Evolutionary conservation across 2,797 vertebrate species (phyloP), one percentile per base, ranked within the genome.

Genomic region (Cyclopterus lumpus): DNA sequence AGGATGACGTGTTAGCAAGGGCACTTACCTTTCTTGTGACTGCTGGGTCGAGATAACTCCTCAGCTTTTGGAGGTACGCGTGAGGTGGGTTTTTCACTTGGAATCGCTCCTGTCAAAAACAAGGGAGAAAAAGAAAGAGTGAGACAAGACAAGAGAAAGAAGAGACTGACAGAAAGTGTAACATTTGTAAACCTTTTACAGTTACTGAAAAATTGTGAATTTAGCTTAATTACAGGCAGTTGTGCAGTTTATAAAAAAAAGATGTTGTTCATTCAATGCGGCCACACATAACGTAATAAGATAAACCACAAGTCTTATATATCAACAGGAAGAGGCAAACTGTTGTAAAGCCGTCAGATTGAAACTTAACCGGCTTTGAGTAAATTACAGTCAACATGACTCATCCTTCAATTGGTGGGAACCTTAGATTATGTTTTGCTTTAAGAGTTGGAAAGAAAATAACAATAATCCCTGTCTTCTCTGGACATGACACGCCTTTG

Each of bases 31-130:
- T 99, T 89, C 97, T 96, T 79, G 98, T 99, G 70, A 99, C 97
- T 38, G 97, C 98, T 2, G 97, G 98, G 91, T 99, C 98, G 66
- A 99, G 96, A 92, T 99, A 99, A 88, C 98, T 95, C 90, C 97
- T 96, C 88, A 99, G 78, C 92, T 99, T 99, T 84, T 97, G 97
- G 89, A 99, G 97, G 79, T 99, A 99, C 0, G 98, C 97, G 82
- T 99, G 98, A 1, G 98, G 98, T 61, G 98, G 98, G 84, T 99
- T 99, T 94, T 99, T 99, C 91, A 99, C 98, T 92, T 99, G 98
- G 93, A 99, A 99, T 24, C 98, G 94, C 86, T 99, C 98, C 98
- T 99, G 93, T 67, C 69, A 71, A 66, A 54, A 46, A 59, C 73
- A 63, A 48, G 14, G 54, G 7, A 12, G 42, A 40, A 46, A 74